Evolutionary conservation across 2,113 vertebrate species (phyloP).

Genomic region (Podocnemis expansa): DNA sequence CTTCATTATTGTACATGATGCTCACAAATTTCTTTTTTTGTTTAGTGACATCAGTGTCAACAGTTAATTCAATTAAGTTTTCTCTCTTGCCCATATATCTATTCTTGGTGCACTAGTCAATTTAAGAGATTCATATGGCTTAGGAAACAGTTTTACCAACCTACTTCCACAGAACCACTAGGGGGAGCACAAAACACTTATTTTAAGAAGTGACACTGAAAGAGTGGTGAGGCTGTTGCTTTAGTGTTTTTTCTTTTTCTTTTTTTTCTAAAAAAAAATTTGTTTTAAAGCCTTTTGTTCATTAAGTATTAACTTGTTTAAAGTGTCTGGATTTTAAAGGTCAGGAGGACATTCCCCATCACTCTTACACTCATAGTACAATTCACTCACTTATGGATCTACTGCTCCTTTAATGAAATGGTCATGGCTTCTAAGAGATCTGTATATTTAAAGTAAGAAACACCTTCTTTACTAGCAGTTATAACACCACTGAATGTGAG

Average conservation of each 20-base stretch:
- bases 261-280: background rate
- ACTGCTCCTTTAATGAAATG: background rate
- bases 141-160: background rate
- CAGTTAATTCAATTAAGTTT: background rate
- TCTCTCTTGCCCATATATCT: background rate
- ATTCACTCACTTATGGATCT: background rate
- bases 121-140: background rate
- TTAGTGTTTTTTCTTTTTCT: background rate
- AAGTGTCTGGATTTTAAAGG: background rate
- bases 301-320: background rate
- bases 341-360: background rate
- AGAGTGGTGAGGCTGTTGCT: background rate
- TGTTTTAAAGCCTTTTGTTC: no score
- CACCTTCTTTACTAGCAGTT: background rate
- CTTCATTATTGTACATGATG: background rate
- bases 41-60: background rate
- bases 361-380: background rate
- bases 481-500: background rate
- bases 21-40: background rate
- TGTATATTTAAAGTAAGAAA: background rate
- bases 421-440: background rate
- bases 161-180: conserved; percentile 24
- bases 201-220: background rate
- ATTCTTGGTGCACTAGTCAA: accelerated
- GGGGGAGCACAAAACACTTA: conserved; percentile 66